Evolutionary conservation across 2,113 vertebrate genomes (phyloP).

Genomic region (Ginglymostoma cirratum): DNA sequence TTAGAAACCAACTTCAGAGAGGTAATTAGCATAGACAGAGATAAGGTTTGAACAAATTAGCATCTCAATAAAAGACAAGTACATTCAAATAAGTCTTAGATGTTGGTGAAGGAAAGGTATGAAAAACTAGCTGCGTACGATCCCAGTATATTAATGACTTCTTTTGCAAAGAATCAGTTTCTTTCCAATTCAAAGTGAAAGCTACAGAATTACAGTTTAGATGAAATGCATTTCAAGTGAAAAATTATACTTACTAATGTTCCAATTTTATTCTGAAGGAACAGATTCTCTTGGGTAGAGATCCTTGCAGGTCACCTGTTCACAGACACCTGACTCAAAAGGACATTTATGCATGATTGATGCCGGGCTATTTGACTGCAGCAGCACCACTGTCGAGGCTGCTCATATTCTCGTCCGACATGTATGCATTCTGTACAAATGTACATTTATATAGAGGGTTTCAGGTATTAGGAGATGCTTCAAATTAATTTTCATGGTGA

Average conservation of each 20-base stretch:
- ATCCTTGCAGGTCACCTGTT: neutral
- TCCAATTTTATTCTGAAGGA: neutral
- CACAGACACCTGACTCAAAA: neutral
- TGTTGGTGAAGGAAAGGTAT: neutral
- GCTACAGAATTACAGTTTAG: neutral
- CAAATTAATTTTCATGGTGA: no score
- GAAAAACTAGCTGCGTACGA: neutral
- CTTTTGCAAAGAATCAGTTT: neutral
- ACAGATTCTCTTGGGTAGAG: neutral
- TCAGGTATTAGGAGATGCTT: neutral
- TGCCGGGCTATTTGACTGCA: neutral
- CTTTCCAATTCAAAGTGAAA: neutral
- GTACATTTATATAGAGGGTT: neutral
- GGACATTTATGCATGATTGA: neutral
- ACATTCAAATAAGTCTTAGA: neutral
- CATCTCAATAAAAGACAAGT: neutral
- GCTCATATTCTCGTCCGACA: neutral
- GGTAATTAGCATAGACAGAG: neutral
- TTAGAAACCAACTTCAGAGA: neutral
- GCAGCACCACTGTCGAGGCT: neutral
- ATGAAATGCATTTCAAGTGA: no score
- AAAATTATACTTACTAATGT: neutral
- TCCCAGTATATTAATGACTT: neutral
- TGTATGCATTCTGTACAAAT: neutral
- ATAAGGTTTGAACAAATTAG: slow-evolving; percentile 21